A percentile compares a stretch with the other conserved stretches of the same genome.
These are phyloP conservation scores for Passer montanus DNA, from an alignment of 2,113 vertebrate species.

Conservation along the genomic window DNA sequence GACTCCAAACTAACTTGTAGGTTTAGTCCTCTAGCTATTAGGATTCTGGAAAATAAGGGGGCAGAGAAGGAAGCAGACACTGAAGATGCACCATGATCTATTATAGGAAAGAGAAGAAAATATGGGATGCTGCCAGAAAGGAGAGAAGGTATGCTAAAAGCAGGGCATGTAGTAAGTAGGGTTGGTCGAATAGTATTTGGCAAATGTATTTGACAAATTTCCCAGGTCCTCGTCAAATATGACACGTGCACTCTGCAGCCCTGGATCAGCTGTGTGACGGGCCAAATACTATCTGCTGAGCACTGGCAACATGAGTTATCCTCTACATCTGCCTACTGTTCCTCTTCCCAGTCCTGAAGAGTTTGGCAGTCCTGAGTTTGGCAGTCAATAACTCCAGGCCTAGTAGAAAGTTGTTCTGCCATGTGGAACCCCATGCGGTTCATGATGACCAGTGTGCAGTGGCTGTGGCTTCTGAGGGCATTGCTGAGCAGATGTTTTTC, in stretches of 20 bases:
- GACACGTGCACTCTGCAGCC: constrained; percentile 6
- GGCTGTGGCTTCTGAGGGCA: constrained; percentile 64
- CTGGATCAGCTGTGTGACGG: constrained; percentile 23
- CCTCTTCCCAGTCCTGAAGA: constrained; percentile 6
- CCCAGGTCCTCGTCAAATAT: constrained; percentile 61
- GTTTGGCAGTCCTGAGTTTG: constrained; percentile 44
- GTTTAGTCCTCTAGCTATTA: constrained; percentile 65
- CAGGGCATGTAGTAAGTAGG: constrained; percentile 61
- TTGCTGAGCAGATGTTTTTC: constrained; percentile 64
- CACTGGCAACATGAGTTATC: constrained; percentile 8
- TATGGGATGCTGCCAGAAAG: constrained; percentile 69
- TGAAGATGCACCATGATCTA: constrained; percentile 67
- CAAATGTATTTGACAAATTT: constrained; percentile 52
- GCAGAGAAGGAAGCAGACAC: constrained; percentile 63
- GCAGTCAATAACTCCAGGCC: constrained; percentile 17
- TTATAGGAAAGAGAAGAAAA: constrained; percentile 69
- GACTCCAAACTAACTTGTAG: constrained; percentile 60
- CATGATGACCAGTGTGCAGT: constrained; percentile 46
- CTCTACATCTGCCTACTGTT: background rate
- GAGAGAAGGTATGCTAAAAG: constrained; percentile 70
- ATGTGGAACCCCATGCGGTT: background rate
- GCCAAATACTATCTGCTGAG: constrained; percentile 67
- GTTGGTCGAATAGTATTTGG: constrained; percentile 58
- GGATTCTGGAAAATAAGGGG: constrained; percentile 58
- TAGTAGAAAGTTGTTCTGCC: constrained; percentile 30